Percentiles rank a stretch among this genome's conserved stretches.
Conservation (phyloP, 2,113 vertebrate genomes). For the Fulica atra region DNA sequence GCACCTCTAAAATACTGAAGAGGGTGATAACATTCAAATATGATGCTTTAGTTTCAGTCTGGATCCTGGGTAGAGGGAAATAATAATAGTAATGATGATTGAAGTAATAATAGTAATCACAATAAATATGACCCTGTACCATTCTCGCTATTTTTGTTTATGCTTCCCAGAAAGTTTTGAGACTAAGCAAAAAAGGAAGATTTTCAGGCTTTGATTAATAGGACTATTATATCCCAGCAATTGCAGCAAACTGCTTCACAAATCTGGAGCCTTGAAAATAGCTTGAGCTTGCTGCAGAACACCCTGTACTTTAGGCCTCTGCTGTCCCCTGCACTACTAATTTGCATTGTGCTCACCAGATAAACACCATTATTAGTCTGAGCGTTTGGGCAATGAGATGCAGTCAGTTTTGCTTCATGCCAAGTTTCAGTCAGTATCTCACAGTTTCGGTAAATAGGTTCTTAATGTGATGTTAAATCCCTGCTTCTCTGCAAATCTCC, state of each 20-base stretch:
- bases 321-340: not conserved
- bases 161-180: constrained; percentile 22
- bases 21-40: constrained; percentile 15
- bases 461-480: constrained; percentile 47
- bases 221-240: not conserved
- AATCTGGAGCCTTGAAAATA: constrained; percentile 10
- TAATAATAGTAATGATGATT: constrained; percentile 20
- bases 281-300: not conserved
- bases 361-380: constrained; percentile 27
- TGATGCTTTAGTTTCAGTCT: not conserved
- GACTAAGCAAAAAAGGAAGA: not conserved
- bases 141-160: not conserved
- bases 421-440: constrained; percentile 20
- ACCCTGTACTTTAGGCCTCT: not conserved
- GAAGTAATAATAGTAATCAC: constrained; percentile 14
- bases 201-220: constrained; percentile 19
- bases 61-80: constrained; percentile 6
- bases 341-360: constrained; percentile 47
- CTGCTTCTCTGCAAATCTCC: constrained; percentile 1
- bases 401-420: constrained; percentile 21
- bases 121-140: constrained; percentile 11
- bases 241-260: not conserved
- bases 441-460: constrained; percentile 27
- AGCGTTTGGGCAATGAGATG: constrained; percentile 23
- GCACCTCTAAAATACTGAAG: constrained; percentile 8